Evolutionary conservation across 2,888 invertebrate species (phyloP), one percentile per base, ranked within the genome.

Genomic region (Argyra leucocephala): DNA sequence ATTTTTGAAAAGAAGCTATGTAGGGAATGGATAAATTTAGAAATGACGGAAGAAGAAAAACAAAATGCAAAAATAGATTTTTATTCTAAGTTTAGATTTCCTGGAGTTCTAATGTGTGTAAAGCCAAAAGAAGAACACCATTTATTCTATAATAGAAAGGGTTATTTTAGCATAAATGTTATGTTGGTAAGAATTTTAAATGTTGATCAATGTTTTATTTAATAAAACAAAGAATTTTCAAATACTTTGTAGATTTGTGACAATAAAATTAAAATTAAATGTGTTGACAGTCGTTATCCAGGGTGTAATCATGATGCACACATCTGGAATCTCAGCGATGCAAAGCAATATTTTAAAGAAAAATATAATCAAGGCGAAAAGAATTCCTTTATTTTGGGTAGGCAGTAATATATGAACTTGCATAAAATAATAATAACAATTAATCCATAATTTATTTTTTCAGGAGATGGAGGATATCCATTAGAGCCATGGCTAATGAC

Each of bases 401-500:
- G 3, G 58, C 22, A 58, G 5, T 57, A 57, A n/a, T n/a, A n/a
- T 57, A n/a, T 57, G 2, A 57, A 6, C 4, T 57, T 57, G 5
- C 15, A 18, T n/a, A 18, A 57, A 57, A 57, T 57, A 57, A 3
- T 5, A n/a, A 57, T 57, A 57, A 3, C 1, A n/a, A n/a, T 57
- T 57, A 57, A 18, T n/a, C 5, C 4, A 26, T 57, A n/a, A 57
- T 18, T 9, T 57, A n/a, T 3, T 1, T 36, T 65, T 63, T 21
- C 26, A 64, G 64, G 64, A 31, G 58, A 65, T 64, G 48, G 31
- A 18, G 61, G 64, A 12, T 68, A 66, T 61, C 60, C 66, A 12
- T 62, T 68, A 24, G 65, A 68, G 23, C 68, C 4, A 65, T 68
- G 22, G 65, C 67, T 9, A 9, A 65, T 68, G 22, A 66, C 67